These are phyloP conservation scores for Notolabrus celidotus DNA, from an alignment of 2,797 vertebrate genomes.

Conservation along the genomic window DNA sequence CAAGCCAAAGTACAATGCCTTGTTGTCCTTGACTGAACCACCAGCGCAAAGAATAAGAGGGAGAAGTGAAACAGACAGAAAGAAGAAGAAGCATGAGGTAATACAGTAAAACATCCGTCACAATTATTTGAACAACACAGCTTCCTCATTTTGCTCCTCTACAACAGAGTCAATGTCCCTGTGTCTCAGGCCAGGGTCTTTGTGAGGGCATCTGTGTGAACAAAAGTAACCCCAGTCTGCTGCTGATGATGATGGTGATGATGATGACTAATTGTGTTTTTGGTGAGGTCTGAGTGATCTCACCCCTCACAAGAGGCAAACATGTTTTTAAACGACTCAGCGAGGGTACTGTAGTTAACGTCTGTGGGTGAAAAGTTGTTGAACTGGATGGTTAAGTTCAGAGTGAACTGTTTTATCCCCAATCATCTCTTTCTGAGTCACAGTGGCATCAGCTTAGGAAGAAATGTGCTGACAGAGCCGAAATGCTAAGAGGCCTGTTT, in stretches of 20 bases:
- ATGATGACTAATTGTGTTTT: conserved; percentile 16
- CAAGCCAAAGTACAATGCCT: background rate
- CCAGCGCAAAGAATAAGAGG: conserved; percentile 6
- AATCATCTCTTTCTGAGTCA: conserved; percentile 56
- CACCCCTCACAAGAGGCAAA: conserved; percentile 10
- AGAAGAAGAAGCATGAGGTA: conserved; percentile 50
- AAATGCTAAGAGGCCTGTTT: conserved; percentile 7
- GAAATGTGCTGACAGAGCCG: conserved; percentile 3
- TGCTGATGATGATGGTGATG: conserved; percentile 15
- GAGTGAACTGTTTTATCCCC: conserved; percentile 4
- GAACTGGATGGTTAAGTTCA: conserved; percentile 21
- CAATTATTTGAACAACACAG: conserved; percentile 12
- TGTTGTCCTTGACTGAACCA: background rate
- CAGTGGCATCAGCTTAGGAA: conserved; percentile 46
- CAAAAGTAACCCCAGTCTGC: conserved; percentile 46
- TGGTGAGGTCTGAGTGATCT: conserved; percentile 38
- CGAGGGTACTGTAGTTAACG: conserved; percentile 50
- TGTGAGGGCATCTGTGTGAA: conserved; percentile 36
- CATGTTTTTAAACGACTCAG: conserved; percentile 46
- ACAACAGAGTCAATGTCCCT: conserved; percentile 6
- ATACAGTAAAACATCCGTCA: conserved; percentile 55
- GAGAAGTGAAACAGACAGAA: conserved; percentile 50
- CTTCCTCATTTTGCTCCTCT: conserved; percentile 49
- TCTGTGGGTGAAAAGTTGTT: conserved; percentile 28
- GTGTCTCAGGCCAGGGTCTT: conserved; percentile 1